Evolutionary conservation across 2,113 vertebrate species (phyloP).

Genomic region (Anolis sagrei): DNA sequence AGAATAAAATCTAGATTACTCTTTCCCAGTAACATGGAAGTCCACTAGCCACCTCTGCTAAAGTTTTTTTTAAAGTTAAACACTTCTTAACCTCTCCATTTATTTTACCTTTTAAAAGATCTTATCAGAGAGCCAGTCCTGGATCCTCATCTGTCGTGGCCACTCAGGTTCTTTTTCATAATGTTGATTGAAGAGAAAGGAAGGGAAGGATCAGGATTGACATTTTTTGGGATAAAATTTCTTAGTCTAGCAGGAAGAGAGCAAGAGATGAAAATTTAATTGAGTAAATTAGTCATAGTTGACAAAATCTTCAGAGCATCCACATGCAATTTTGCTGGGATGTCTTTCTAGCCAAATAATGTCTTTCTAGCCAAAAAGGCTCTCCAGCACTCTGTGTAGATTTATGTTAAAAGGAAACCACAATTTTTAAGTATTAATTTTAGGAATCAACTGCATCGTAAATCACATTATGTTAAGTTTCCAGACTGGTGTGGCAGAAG

Average conservation of each 20-base stretch:
- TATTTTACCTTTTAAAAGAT: background rate
- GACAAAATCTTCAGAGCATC: background rate
- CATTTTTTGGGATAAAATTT: slow-evolving; percentile 29
- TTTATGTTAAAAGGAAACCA: slow-evolving; percentile 9
- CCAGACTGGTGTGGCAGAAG: background rate
- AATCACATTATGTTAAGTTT: background rate
- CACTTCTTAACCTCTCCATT: background rate
- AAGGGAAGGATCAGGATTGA: slow-evolving; percentile 31
- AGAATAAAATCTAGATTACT: too few relatives aligned
- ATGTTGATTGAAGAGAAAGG: background rate
- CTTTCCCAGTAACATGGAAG: too few relatives aligned
- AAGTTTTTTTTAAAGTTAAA: background rate
- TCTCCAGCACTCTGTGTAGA: slow-evolving; percentile 12
- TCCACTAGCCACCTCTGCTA: too few relatives aligned
- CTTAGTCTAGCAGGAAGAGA: slow-evolving; percentile 52
- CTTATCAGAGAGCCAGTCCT: background rate
- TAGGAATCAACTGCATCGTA: background rate
- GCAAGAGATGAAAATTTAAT: slow-evolving; percentile 37
- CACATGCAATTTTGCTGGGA: background rate
- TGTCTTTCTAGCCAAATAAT: background rate
- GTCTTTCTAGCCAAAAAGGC: background rate
- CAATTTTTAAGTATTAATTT: background rate
- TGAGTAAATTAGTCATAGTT: slow-evolving; percentile 58
- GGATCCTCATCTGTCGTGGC: background rate
- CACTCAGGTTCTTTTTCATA: background rate